Evolutionary conservation across 2,113 vertebrate genomes (phyloP).

Genomic region (Fulmarus glacialis): DNA sequence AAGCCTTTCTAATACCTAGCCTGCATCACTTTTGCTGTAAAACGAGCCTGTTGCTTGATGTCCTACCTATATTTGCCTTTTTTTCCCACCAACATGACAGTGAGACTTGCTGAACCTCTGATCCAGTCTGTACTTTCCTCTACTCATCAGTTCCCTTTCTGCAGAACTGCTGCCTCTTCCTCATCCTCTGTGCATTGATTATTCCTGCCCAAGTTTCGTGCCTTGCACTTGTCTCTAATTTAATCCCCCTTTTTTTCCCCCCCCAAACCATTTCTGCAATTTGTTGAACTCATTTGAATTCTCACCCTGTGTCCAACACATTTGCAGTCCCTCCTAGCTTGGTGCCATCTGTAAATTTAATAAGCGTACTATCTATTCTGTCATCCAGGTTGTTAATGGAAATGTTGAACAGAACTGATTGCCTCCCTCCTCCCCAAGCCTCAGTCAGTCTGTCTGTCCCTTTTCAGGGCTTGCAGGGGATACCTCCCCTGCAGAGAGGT

Average conservation of each 20-base stretch:
- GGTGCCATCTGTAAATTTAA: neutral
- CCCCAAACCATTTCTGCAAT: neutral
- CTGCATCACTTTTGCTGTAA: neutral
- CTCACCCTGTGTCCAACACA: neutral
- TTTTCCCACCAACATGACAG: neutral
- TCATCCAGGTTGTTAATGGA: neutral
- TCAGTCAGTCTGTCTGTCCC: neutral
- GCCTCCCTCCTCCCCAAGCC: neutral
- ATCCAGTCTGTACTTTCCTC: neutral
- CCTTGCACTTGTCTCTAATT: neutral
- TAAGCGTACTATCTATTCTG: neutral
- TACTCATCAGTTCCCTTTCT: neutral
- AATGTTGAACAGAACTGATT: neutral
- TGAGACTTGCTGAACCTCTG: neutral
- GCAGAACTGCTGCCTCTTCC: neutral
- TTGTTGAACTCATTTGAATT: slow-evolving; percentile 18
- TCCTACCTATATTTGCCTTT: neutral
- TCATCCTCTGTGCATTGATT: neutral
- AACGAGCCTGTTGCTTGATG: neutral
- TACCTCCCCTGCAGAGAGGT: neutral
- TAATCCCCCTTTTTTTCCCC: neutral
- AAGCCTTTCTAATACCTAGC: neutral
- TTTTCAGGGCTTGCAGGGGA: neutral
- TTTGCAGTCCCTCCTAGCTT: neutral
- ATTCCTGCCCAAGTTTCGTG: neutral